These are phyloP conservation scores for Holothuria leucospilota DNA, from an alignment of 53 echinoderm and acorn worm species.

Conservation along the genomic window DNA sequence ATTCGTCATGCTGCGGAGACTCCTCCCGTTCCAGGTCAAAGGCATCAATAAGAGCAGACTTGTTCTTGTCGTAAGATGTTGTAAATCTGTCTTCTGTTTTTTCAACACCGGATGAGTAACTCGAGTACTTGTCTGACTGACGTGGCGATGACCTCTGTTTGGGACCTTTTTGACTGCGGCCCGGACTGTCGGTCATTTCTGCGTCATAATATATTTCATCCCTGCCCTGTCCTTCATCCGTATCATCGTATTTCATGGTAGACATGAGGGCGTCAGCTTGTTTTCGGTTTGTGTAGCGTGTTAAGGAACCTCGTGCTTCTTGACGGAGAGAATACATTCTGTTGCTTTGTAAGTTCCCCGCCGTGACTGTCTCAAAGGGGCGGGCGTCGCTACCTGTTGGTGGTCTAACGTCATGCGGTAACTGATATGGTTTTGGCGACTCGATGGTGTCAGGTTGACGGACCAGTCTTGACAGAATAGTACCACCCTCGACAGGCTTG, in stretches of 20 bases:
- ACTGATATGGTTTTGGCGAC: too few species aligned
- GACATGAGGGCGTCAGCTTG: slow-evolving; percentile 14
- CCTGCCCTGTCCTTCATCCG: not conserved
- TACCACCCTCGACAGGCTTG: too few species aligned
- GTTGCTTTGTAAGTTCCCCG: slow-evolving; percentile 19
- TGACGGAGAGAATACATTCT: slow-evolving; percentile 14
- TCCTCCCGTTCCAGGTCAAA: not conserved
- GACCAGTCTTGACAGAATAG: too few species aligned
- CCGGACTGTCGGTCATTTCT: not conserved
- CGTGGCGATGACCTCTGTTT: not conserved
- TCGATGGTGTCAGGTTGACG: too few species aligned
- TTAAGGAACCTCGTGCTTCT: slow-evolving; percentile 10
- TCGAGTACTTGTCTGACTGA: not conserved
- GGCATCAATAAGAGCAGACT: not conserved
- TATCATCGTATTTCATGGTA: not conserved
- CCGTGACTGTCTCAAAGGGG: slow-evolving; percentile 16
- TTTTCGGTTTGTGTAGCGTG: not conserved
- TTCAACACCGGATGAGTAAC: not conserved
- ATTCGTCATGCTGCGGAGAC: not conserved
- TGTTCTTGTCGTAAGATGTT: not conserved
- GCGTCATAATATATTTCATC: slow-evolving; percentile 15
- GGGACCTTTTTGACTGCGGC: not conserved
- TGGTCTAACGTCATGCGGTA: not conserved
- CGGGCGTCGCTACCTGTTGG: not conserved
- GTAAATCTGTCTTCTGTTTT: not conserved